Percentiles rank a stretch among this genome's conserved stretches.
phyloP scores from a whole-genome alignment of 2,888 invertebrate genomes.

The Eupelmus urozonus region DNA sequence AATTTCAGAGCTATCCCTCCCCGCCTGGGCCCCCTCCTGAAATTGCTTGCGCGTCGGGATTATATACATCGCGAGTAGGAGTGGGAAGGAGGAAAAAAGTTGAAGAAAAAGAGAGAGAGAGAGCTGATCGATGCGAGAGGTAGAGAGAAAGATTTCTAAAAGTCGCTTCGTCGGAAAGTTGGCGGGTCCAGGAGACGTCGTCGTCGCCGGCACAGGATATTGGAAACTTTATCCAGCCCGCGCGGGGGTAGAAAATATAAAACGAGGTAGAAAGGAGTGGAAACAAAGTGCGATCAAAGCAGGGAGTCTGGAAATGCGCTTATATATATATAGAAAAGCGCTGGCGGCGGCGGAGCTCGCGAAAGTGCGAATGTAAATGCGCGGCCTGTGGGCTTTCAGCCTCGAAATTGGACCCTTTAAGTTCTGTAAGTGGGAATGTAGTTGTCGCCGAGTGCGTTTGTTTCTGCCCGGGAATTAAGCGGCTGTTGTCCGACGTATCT shows the following conservation, averaged over 20 bases:
- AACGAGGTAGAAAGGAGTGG: constrained; percentile 23
- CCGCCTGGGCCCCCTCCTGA: background rate
- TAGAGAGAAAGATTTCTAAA: constrained; percentile 54
- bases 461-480: too few relatives aligned
- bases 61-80: background rate
- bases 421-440: background rate
- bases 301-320: constrained; percentile 9
- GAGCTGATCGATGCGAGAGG: constrained; percentile 41
- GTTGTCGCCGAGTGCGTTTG: background rate
- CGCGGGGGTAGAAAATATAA: constrained; percentile 44
- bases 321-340: too few relatives aligned
- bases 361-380: constrained; percentile 38
- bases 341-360: constrained; percentile 5
- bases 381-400: constrained; percentile 3
- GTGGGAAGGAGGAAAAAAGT: background rate
- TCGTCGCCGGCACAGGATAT: constrained; percentile 62
- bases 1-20: constrained; percentile 41
- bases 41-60: constrained; percentile 15
- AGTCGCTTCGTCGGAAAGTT: constrained; percentile 25
- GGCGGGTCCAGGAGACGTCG: constrained; percentile 1
- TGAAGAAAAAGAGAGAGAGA: background rate
- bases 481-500: too few relatives aligned
- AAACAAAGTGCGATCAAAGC: constrained; percentile 51
- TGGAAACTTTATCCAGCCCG: constrained; percentile 69
- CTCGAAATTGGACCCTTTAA: constrained; percentile 31